Percentiles rank a stretch among this genome's conserved stretches.
These are phyloP conservation scores for Steinernema khuongi DNA, from an alignment of 1,140 invertebrate species.

Conservation along the genomic window DNA sequence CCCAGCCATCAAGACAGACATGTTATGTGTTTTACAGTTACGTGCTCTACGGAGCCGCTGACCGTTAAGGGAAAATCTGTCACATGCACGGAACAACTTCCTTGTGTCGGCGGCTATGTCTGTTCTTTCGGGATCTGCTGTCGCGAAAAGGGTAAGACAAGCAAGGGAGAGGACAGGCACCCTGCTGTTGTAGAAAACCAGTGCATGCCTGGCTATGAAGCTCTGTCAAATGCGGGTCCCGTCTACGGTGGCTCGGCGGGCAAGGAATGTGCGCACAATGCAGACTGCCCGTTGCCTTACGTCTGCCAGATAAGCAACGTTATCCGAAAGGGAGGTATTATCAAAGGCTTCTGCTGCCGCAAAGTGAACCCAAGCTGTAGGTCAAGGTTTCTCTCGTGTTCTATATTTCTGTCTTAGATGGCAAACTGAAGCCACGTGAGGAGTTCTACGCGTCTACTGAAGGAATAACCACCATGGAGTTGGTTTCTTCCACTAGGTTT, in stretches of 20 bases:
- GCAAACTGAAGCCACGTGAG: background rate
- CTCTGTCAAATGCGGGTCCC: background rate
- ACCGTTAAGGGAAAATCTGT: slow-evolving; percentile 19
- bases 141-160: background rate
- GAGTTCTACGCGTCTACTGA: background rate
- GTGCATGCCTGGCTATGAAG: slow-evolving; percentile 13
- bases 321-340: background rate
- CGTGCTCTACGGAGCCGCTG: background rate
- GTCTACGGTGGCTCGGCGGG: background rate
- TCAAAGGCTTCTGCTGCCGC: slow-evolving; percentile 22
- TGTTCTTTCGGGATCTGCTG: slow-evolving; percentile 24
- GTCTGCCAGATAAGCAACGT: slow-evolving; percentile 17
- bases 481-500: background rate
- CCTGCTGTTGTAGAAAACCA: background rate
- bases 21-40: slow-evolving; percentile 22
- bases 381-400: background rate
- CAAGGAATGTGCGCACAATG: slow-evolving; percentile 8
- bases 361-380: background rate
- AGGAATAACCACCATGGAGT: background rate
- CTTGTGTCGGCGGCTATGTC: slow-evolving; percentile 18
- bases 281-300: slow-evolving; percentile 20
- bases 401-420: background rate
- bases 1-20: background rate
- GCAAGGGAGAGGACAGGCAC: background rate
- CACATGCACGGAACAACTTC: background rate